These are phyloP conservation scores for Exephanes ischioxanthus DNA, from an alignment of 2,888 invertebrate species.

Conservation along the genomic window DNA sequence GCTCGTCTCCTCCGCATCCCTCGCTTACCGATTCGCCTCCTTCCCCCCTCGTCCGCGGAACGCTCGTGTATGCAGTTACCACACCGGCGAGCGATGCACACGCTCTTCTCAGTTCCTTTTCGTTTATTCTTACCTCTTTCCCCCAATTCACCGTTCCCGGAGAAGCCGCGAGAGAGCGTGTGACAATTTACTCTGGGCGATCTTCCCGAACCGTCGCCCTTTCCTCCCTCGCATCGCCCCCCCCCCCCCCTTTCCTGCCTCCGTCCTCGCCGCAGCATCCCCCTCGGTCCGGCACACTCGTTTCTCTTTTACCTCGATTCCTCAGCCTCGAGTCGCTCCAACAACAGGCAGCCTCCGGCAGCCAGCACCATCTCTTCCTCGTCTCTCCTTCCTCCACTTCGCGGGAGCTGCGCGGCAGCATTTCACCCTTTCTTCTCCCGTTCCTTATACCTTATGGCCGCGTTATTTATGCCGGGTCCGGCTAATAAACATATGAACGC, in stretches of 20 bases:
- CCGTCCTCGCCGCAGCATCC: slow-evolving; percentile 28
- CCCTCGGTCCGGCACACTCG: slow-evolving; percentile 49
- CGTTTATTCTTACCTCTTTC: slow-evolving; percentile 57
- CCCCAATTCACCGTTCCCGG: slow-evolving; percentile 64
- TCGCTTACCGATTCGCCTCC: neutral
- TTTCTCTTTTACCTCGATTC: slow-evolving; percentile 66
- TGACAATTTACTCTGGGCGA: slow-evolving; percentile 85
- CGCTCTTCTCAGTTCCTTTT: slow-evolving; percentile 33
- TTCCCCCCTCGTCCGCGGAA: neutral
- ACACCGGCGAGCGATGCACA: slow-evolving; percentile 24
- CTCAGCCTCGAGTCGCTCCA: slow-evolving; percentile 57
- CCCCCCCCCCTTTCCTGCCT: slow-evolving; percentile 23
- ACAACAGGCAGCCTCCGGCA: slow-evolving; percentile 59
- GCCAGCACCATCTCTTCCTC: slow-evolving; percentile 63
- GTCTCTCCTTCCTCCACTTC: slow-evolving; percentile 55
- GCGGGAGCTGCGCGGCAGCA: slow-evolving; percentile 59
- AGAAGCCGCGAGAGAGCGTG: slow-evolving; percentile 79
- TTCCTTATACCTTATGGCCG: slow-evolving; percentile 83
- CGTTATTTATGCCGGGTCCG: slow-evolving; percentile 84
- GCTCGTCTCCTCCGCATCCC: slow-evolving; percentile 47
- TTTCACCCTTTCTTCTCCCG: slow-evolving; percentile 77
- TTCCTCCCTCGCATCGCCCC: slow-evolving; percentile 55
- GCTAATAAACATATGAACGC: slow-evolving; percentile 85
- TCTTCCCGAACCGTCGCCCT: slow-evolving; percentile 75
- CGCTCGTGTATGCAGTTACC: slow-evolving; percentile 6